These are phyloP conservation scores for Nesidiocoris tenuis DNA, from an alignment of 2,888 invertebrate genomes.

Conservation along the genomic window DNA sequence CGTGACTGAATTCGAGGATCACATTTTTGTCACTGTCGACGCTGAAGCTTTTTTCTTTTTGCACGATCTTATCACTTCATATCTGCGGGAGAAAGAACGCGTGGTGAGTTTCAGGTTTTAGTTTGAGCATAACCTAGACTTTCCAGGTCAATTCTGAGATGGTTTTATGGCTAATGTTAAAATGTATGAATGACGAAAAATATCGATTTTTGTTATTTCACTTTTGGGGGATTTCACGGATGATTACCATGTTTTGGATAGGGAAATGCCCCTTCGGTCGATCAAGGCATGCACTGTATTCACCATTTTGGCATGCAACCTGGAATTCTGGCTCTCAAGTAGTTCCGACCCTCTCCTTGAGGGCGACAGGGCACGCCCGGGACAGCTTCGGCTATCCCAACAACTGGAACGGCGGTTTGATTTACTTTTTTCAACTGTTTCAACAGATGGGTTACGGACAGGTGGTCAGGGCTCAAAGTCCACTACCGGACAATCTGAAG, in stretches of 20 bases:
- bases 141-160: background rate
- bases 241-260: too few species aligned
- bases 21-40: conserved; percentile 96
- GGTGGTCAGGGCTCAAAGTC: conserved; percentile 55
- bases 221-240: background rate
- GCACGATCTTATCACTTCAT: conserved; percentile 94
- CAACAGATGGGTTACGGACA: conserved; percentile 45
- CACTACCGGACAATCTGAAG: conserved; percentile 49
- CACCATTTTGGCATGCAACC: too few species aligned
- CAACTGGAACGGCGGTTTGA: too few species aligned
- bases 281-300: too few species aligned
- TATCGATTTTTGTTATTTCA: background rate
- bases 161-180: background rate
- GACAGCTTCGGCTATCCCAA: too few species aligned
- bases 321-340: too few species aligned
- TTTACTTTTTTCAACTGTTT: background rate
- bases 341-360: too few species aligned
- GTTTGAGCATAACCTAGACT: background rate
- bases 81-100: conserved; percentile 89
- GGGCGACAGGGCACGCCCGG: too few species aligned
- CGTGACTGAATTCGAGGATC: conserved; percentile 97
- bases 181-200: background rate
- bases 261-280: too few species aligned
- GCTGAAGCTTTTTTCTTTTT: conserved; percentile 97
- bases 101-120: conserved; percentile 61